phyloP scores from a whole-genome alignment of 2,113 vertebrate genomes.

The Colius striatus region DNA sequence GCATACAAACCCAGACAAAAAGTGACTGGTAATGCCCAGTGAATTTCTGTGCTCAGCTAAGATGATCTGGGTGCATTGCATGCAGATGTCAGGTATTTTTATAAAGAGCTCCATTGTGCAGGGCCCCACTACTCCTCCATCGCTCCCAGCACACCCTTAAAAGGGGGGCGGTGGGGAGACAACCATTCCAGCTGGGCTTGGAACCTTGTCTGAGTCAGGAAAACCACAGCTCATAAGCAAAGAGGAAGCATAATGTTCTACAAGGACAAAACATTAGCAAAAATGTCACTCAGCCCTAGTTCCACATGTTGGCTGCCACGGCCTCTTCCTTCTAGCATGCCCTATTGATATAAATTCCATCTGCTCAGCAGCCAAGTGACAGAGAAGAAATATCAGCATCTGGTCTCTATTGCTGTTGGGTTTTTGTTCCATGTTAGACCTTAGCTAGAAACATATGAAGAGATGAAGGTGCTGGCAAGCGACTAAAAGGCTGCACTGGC shows the following conservation, averaged over 20 bases:
- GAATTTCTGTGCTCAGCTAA: constrained; percentile 80
- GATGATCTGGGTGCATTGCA: constrained; percentile 82
- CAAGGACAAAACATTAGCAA: constrained; percentile 99
- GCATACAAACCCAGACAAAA: constrained; percentile 73
- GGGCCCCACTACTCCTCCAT: constrained; percentile 73
- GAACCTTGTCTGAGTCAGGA: constrained; percentile 96
- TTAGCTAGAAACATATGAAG: constrained; percentile 91
- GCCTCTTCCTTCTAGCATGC: constrained; percentile 88
- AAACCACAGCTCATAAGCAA: constrained; percentile 98
- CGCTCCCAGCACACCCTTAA: constrained; percentile 77
- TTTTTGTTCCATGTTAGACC: constrained; percentile 89
- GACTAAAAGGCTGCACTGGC: constrained; percentile 83
- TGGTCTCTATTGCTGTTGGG: constrained; percentile 94
- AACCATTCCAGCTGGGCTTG: constrained; percentile 98
- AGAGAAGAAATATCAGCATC: constrained; percentile 92
- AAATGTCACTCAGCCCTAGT: constrained; percentile 98
- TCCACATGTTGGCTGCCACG: constrained; percentile 94
- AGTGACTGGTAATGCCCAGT: constrained; percentile 79
- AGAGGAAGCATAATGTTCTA: constrained; percentile 99
- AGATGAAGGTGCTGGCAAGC: constrained; percentile 85
- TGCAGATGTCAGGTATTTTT: constrained; percentile 90
- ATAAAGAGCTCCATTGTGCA: constrained; percentile 89
- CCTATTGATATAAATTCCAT: constrained; percentile 97
- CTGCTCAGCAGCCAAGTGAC: constrained; percentile 95
- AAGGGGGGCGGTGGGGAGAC: constrained; percentile 75